phyloP scores from a whole-genome alignment of 1,140 invertebrate genomes.

The Listronotus bonariensis region DNA sequence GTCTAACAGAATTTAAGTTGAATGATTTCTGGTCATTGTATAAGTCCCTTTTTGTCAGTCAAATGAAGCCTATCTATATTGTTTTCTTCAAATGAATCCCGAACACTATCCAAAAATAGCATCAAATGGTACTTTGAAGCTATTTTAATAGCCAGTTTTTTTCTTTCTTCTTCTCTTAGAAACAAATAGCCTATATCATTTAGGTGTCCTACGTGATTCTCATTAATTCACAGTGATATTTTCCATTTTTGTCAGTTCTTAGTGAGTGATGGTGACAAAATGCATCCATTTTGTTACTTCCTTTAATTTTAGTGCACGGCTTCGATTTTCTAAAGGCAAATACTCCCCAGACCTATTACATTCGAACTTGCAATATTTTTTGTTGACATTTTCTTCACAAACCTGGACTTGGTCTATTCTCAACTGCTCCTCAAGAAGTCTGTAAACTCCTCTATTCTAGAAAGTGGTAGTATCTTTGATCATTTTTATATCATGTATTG shows the following conservation, averaged over 20 bases:
- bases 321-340: slow-evolving; percentile 10
- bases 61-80: too few species aligned
- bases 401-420: too few species aligned
- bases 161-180: not conserved
- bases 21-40: too few species aligned
- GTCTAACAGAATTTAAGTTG: too few species aligned
- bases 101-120: too few species aligned
- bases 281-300: slow-evolving; percentile 2
- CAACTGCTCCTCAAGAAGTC: too few species aligned
- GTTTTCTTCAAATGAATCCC: too few species aligned
- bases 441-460: not conserved
- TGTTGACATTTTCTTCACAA: slow-evolving; percentile 3
- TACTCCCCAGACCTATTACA: slow-evolving; percentile 10
- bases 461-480: slow-evolving; percentile 6
- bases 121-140: not conserved
- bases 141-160: not conserved
- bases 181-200: too few species aligned
- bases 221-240: not conserved
- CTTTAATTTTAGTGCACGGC: slow-evolving; percentile 1
- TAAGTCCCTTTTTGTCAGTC: too few species aligned
- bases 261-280: slow-evolving; percentile 7
- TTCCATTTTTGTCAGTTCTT: not conserved
- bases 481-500: slow-evolving; percentile 8
- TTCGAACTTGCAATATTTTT: slow-evolving; percentile 2
- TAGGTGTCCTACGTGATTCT: too few species aligned